Base-by-base conservation (phyloP, 2,888 invertebrate species). In the Metopia argyrocephala region DNA sequence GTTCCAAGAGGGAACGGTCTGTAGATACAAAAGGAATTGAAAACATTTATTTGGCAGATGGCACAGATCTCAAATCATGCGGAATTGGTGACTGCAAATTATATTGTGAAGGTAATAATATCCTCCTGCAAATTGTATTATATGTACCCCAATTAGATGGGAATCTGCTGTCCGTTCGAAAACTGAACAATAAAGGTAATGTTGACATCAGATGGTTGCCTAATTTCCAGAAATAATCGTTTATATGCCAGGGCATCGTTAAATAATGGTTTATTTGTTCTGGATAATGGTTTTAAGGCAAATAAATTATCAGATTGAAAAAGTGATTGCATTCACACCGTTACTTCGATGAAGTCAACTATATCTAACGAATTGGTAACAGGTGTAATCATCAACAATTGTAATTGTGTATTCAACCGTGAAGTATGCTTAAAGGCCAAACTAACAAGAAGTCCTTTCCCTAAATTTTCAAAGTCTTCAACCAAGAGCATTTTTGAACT, bases 351-450 rank as follows among this genome's bases (percentile, higher is more conserved):
- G 28, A 57, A 31, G 4, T 18, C 18, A 6, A 6, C 15, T 1
- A 27, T 56, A 45, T n/a, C 3, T 21, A 61, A 70, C 5, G 23
- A 50, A 21, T 4, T 70, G n/a, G 28, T 59, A 7, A 2, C 3
- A 9, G 70, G 71, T 15, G 20, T 62, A 1, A 45, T 27, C 9
- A 61, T 71, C 18, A 61, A 56, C 6, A 56, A 56, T 23, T 54
- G 27, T 23, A 18, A 4, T 5, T 45, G 64, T 50, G 0, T 12
- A 1, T 64, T 9, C 0, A 28, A 28, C 20, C 50, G 50, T 50
- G 64, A 64, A 64, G 50, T 64, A 5, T 64, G 64, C 28, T 50
- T 64, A 27, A 50, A 9, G 48, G 69, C 48, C 3, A 69, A 69
- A 15, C 57, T 57, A 0, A 28, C 57, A 25, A 23, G 69, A 48